phyloP scores from a whole-genome alignment of 2,888 invertebrate species.

The Cyrtodaria siliqua region DNA sequence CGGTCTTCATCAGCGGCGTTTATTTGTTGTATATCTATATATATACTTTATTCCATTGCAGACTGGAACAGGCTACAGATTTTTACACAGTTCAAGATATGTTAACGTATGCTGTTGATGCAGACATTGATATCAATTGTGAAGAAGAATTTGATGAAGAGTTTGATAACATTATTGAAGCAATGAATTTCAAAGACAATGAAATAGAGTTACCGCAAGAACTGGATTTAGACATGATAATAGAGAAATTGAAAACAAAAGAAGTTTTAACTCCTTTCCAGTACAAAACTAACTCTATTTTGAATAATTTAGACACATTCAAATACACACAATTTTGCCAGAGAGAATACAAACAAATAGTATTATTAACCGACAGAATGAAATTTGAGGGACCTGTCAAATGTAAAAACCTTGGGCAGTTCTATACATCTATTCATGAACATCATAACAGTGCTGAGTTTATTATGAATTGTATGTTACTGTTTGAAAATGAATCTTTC shows the following conservation, averaged over 20 bases:
- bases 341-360: slow-evolving; percentile 13
- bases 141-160: slow-evolving; percentile 31
- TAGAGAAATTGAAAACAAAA: slow-evolving; percentile 10
- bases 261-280: slow-evolving; percentile 19
- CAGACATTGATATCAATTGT: slow-evolving; percentile 18
- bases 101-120: slow-evolving; percentile 7
- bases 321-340: slow-evolving; percentile 14
- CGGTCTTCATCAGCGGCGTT: too few relatives aligned
- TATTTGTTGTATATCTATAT: too few relatives aligned
- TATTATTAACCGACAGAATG: slow-evolving; percentile 1
- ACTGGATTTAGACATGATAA: slow-evolving; percentile 12
- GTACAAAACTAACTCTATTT: slow-evolving; percentile 20
- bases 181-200: slow-evolving; percentile 5
- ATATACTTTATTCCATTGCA: too few relatives aligned
- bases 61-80: slow-evolving; percentile 3
- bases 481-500: slow-evolving; percentile 34
- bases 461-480: slow-evolving; percentile 19
- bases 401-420: slow-evolving; percentile 22
- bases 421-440: slow-evolving; percentile 13
- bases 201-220: slow-evolving; percentile 24
- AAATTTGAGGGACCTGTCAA: slow-evolving; percentile 22
- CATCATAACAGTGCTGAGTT: slow-evolving; percentile 30
- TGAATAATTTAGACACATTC: slow-evolving; percentile 7
- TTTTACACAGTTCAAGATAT: slow-evolving; percentile 5
- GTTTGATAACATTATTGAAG: slow-evolving; percentile 32